phyloP scores from a whole-genome alignment of 1,140 invertebrate genomes.

The Asbolus verrucosus region DNA sequence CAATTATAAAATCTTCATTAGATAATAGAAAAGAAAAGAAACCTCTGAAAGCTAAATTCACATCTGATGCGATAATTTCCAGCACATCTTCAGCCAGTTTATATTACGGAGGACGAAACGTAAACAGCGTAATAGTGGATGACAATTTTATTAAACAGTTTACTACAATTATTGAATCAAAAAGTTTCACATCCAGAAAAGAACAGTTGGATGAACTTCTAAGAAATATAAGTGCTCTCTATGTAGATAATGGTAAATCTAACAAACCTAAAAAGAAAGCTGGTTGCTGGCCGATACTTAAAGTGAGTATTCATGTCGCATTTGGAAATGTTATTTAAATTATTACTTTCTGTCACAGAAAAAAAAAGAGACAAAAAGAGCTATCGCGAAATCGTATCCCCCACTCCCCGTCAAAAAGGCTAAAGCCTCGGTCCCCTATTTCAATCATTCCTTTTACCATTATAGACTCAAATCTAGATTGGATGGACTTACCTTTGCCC shows the following conservation, averaged over 20 bases:
- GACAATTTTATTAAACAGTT: constrained; percentile 5
- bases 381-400: too few species aligned
- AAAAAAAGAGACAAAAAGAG: too few species aligned
- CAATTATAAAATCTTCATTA: too few species aligned
- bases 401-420: not conserved
- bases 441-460: constrained; percentile 12
- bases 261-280: not conserved
- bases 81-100: too few species aligned
- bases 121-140: not conserved
- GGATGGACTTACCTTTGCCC: constrained; percentile 5
- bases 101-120: not conserved
- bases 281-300: not conserved
- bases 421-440: not conserved
- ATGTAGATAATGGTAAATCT: too few species aligned
- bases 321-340: too few species aligned
- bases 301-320: not conserved
- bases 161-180: not conserved
- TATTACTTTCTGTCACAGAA: constrained; percentile 10
- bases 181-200: not conserved
- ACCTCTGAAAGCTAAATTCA: too few species aligned
- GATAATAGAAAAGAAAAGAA: too few species aligned
- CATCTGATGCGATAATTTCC: too few species aligned
- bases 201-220: not conserved
- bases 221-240: not conserved
- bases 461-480: not conserved